Conservation (phyloP, 2,888 invertebrate genomes). For the Morpho deidamia region DNA sequence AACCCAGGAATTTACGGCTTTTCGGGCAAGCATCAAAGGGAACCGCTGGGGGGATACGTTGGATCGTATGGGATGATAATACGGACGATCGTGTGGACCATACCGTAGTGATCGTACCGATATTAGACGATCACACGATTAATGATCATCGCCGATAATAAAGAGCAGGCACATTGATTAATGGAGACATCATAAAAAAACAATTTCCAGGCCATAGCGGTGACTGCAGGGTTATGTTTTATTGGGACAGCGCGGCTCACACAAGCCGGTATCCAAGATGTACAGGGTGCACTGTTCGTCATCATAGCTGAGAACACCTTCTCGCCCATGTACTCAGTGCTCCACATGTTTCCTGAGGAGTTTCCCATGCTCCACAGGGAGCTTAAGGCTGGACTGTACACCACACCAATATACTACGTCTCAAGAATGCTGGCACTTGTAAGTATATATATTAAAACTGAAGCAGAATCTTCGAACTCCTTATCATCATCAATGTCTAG, state of each 20-base stretch:
- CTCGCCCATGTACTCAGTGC: constrained; percentile 92
- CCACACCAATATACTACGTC: constrained; percentile 87
- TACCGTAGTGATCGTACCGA: no score
- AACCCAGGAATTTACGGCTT: no score
- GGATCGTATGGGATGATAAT: no score
- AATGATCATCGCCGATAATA: no score
- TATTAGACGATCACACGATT: no score
- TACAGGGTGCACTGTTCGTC: constrained; percentile 92
- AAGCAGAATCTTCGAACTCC: no score
- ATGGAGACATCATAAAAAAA: not conserved
- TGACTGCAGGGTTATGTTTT: constrained; percentile 92
- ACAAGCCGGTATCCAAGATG: constrained; percentile 91
- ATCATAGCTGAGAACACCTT: constrained; percentile 95
- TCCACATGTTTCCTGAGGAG: constrained; percentile 89
- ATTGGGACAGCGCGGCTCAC: constrained; percentile 84
- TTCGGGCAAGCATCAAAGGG: no score
- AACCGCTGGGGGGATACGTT: no score
- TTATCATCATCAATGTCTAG: no score
- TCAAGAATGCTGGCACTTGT: constrained; percentile 90
- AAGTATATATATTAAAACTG: no score
- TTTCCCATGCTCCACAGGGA: constrained; percentile 90
- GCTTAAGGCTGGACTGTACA: constrained; percentile 89
- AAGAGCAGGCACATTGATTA: no score
- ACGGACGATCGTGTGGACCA: no score
- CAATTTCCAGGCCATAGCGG: constrained; percentile 78